phyloP scores from a whole-genome alignment of 2,888 invertebrate species.

The Cryptophagus acutangulus region DNA sequence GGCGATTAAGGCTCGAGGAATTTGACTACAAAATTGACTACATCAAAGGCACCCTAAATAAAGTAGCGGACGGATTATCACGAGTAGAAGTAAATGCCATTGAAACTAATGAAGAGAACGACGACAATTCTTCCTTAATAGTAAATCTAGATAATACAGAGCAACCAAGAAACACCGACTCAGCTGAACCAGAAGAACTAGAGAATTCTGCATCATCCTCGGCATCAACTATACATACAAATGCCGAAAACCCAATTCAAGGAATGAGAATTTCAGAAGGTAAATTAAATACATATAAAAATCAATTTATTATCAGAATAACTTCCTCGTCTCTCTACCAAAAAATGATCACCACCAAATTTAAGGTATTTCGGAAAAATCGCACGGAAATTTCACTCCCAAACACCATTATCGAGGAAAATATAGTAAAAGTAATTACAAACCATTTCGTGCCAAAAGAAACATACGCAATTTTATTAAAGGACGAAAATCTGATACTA shows the following conservation, averaged over 20 bases:
- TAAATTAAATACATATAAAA: slow-evolving; percentile 1
- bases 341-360: background rate
- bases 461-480: background rate
- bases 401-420: background rate
- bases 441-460: background rate
- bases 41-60: slow-evolving; percentile 24
- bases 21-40: slow-evolving; percentile 33
- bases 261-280: background rate
- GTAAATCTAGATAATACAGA: slow-evolving; percentile 1
- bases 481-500: background rate
- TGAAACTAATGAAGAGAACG: background rate
- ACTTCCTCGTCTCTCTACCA: background rate
- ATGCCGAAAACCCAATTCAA: slow-evolving; percentile 10
- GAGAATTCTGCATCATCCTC: slow-evolving; percentile 6
- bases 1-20: slow-evolving; percentile 32
- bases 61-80: slow-evolving; percentile 21
- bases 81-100: slow-evolving; percentile 14
- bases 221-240: slow-evolving; percentile 6
- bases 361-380: background rate
- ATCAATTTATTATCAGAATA: background rate
- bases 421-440: background rate
- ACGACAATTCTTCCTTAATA: background rate
- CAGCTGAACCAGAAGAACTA: too few relatives aligned
- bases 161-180: slow-evolving; percentile 1
- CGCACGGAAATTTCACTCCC: background rate